Evolutionary conservation across 2,113 vertebrate species (phyloP), one percentile per base, ranked within the genome.

Genomic region (Sigmodon hispidus): DNA sequence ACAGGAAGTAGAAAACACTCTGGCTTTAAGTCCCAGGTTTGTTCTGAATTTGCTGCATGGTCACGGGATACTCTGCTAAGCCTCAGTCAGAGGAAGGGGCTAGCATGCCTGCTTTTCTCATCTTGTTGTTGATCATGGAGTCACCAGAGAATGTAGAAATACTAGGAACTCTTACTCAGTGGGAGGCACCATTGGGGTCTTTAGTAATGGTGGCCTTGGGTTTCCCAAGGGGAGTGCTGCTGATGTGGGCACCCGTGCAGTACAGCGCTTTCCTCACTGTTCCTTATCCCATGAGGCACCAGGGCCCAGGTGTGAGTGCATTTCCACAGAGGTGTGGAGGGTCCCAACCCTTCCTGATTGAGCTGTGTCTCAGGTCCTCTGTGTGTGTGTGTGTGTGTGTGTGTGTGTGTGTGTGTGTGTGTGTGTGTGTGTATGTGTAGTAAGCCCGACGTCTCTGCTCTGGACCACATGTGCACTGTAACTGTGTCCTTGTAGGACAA

Each of bases 201-300:
- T 17, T 80, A n/a, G 24, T n/a, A 8, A 9, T 26, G 29, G 7
- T 8, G 61, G 36, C 36, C 24, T 89, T 36, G 45, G 22, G 40
- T 16, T 13, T 36, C 21, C 29, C 7, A 13, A 1, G 11, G 57
- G 21, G 16, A 55, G 67, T 65, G 63, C 50, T 72, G 3, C 11
- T 15, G n/a, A 75, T 22, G 17, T 21, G 4, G 4, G 2, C 4
- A 11, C 7, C 16, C 1, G 17, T 10, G 24, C 36, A 24, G n/a
- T 70, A 40, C 22, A 79, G 16, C 31, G 48, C n/a, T 29, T 48
- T 83, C 70, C 24, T 45, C 17, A 31, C 34, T 9, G 9, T 8
- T 22, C 36, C 61, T 45, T 26, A 12, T 13, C 0, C 26, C 1
- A 4, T 6, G 12, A 55, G 8, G 40, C 81, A 15, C 52, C 4